phyloP scores from a whole-genome alignment of 2,888 invertebrate species.

The Amorpha juglandis region DNA sequence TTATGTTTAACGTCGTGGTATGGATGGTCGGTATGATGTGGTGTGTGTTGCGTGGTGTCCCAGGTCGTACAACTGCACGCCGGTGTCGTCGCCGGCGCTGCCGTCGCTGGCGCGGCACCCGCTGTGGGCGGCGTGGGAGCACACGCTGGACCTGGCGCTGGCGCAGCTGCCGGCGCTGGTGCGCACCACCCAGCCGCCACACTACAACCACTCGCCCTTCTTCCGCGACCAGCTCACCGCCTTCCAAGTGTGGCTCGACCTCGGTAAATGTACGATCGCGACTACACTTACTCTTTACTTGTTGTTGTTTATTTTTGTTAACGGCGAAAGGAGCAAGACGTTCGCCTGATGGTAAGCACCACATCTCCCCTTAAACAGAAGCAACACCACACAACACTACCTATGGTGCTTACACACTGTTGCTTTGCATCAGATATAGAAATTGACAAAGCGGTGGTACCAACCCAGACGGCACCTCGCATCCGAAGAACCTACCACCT shows the following conservation, averaged over 20 bases:
- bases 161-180: constrained; percentile 93
- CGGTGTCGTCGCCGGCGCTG: constrained; percentile 95
- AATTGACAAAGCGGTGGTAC: too few species aligned
- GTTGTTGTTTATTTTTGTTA: not conserved
- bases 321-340: not conserved
- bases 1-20: too few species aligned
- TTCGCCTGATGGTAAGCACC: too few species aligned
- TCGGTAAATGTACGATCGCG: constrained; percentile 79
- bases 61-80: constrained; percentile 96
- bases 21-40: too few species aligned
- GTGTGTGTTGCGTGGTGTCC: too few species aligned
- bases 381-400: too few species aligned
- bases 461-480: too few species aligned
- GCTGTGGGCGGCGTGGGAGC: constrained; percentile 99
- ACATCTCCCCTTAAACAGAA: too few species aligned
- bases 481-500: too few species aligned
- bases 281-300: not conserved
- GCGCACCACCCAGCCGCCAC: constrained; percentile 63
- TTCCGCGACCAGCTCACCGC: constrained; percentile 99
- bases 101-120: constrained; percentile 95
- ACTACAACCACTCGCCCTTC: constrained; percentile 92
- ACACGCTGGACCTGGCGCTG: constrained; percentile 96
- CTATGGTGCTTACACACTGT: too few species aligned
- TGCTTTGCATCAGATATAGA: too few species aligned
- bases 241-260: constrained; percentile 96